phyloP scores from a whole-genome alignment of 2,113 vertebrate species.

The Callipepla californica region DNA sequence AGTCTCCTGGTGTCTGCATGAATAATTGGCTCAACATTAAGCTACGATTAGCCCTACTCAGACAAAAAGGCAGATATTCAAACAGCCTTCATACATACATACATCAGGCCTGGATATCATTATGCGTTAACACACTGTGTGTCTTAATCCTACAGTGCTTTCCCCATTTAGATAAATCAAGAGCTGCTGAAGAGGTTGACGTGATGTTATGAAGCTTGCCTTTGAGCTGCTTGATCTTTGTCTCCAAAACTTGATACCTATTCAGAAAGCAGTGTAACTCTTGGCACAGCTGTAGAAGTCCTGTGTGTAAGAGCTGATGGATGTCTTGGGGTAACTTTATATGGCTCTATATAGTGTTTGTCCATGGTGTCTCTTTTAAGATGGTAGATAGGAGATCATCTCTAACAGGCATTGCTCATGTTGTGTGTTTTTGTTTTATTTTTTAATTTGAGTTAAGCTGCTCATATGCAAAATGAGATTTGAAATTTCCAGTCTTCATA shows the following conservation, averaged over 20 bases:
- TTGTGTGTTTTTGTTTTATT: not conserved
- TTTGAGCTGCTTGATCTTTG: conserved; percentile 15
- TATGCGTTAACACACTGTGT: not conserved
- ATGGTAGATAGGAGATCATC: not conserved
- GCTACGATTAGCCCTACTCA: not conserved
- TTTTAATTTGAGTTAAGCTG: not conserved
- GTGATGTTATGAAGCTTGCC: not conserved
- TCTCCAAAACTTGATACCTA: not conserved
- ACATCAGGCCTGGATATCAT: not conserved
- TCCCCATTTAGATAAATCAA: not conserved
- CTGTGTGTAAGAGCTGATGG: not conserved
- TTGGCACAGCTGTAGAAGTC: not conserved
- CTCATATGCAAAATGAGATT: not conserved
- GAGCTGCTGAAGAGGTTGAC: not conserved
- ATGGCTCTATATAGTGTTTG: not conserved
- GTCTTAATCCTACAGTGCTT: not conserved
- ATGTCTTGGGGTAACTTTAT: accelerated
- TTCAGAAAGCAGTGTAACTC: not conserved
- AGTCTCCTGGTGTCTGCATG: conserved; percentile 21
- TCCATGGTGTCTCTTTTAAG: not conserved
- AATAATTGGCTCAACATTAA: conserved; percentile 9
- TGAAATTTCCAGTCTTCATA: not conserved
- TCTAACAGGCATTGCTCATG: accelerated
- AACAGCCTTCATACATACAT: not conserved
- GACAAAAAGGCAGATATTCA: not conserved